Evolutionary conservation across 2,797 vertebrate species (phyloP).

Genomic region (Ctenopoma multispine): DNA sequence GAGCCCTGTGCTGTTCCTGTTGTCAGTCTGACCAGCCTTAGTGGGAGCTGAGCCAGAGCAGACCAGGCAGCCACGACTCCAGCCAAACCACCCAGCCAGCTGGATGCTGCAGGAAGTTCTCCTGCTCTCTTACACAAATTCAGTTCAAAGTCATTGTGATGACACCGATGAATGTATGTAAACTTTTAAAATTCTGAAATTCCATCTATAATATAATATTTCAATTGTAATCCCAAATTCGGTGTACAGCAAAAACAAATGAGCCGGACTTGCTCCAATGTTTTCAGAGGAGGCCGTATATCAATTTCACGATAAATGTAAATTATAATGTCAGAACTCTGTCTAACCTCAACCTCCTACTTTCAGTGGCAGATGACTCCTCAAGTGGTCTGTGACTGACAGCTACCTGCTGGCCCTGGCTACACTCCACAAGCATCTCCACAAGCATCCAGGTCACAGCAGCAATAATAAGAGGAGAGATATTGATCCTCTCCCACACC

Average conservation of each 20-base stretch:
- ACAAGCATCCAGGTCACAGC: constrained; percentile 39
- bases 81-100: constrained; percentile 39
- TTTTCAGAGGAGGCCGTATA: no score
- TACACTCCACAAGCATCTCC: no score
- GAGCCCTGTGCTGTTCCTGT: constrained; percentile 21
- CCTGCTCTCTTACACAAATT: constrained; percentile 9
- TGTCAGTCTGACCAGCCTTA: constrained; percentile 20
- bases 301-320: background rate
- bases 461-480: constrained; percentile 60
- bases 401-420: constrained; percentile 57
- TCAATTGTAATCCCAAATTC: no score
- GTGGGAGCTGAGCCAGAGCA: constrained; percentile 18
- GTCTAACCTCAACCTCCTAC: background rate
- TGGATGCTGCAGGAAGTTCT: constrained; percentile 45
- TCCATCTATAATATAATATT: no score
- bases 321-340: background rate
- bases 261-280: no score
- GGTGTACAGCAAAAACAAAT: no score
- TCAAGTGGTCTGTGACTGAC: constrained; percentile 61
- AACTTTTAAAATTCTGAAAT: no score
- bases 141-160: constrained; percentile 29
- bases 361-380: constrained; percentile 24
- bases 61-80: constrained; percentile 9
- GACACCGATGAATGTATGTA: constrained; percentile 20
- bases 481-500: constrained; percentile 60